phyloP scores from a whole-genome alignment of 23 tunicate species.

The Trididemnum miniatum region DNA sequence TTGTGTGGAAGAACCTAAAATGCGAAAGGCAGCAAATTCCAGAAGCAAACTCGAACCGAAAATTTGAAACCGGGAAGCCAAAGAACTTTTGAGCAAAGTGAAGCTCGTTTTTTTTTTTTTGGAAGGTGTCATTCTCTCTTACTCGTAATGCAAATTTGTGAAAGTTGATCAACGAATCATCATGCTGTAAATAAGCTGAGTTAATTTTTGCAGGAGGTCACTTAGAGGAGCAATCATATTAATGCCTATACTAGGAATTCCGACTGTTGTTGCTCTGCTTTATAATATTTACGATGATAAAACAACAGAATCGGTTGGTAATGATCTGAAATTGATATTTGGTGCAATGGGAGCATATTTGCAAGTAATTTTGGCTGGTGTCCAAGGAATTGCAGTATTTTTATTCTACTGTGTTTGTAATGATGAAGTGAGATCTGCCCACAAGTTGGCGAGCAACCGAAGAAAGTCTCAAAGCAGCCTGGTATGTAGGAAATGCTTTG shows the following conservation, averaged over 20 bases:
- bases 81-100: too few species aligned
- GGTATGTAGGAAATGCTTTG: constrained; percentile 23
- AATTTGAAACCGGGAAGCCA: too few species aligned
- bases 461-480: constrained; percentile 57
- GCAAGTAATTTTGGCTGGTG: constrained; percentile 54
- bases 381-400: constrained; percentile 62
- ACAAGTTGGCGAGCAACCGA: constrained; percentile 40
- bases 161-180: constrained; percentile 7
- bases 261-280: constrained; percentile 60
- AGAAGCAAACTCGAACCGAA: too few species aligned
- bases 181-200: constrained; percentile 30
- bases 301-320: not conserved
- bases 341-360: constrained; percentile 65
- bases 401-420: constrained; percentile 77
- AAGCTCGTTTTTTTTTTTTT: too few species aligned
- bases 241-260: constrained; percentile 80
- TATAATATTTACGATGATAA: constrained; percentile 38
- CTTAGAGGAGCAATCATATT: constrained; percentile 62
- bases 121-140: constrained; percentile 35
- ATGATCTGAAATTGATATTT: constrained; percentile 11
- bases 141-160: constrained; percentile 23
- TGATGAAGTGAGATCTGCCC: constrained; percentile 64
- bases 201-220: constrained; percentile 35
- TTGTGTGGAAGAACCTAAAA: too few species aligned
- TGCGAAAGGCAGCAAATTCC: too few species aligned